phyloP scores from a whole-genome alignment of 2,797 vertebrate genomes.

The Eremophila alpestris region DNA sequence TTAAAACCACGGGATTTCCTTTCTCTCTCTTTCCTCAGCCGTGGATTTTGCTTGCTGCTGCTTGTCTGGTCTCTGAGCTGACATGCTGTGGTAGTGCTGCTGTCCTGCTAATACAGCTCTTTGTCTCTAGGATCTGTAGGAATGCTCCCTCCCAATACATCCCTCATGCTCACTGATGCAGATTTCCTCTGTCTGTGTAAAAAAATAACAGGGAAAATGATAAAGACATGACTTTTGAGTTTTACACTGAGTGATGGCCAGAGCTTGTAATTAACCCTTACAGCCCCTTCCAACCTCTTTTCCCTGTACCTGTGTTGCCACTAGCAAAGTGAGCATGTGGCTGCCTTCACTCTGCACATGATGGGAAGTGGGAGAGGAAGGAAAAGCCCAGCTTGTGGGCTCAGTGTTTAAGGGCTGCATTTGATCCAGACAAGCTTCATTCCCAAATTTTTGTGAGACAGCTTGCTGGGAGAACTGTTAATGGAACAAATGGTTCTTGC shows the following conservation, averaged over 20 bases:
- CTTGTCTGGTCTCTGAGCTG: not conserved
- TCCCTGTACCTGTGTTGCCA: not conserved
- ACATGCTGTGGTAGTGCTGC: not conserved
- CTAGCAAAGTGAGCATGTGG: not conserved
- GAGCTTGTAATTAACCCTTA: not conserved
- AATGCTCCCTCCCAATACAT: not conserved
- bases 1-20: not conserved
- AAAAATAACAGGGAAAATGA: not conserved
- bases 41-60: constrained; percentile 19
- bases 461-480: not conserved
- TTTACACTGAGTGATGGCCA: not conserved
- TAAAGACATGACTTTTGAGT: constrained; percentile 19
- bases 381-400: not conserved
- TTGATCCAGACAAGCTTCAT: not conserved
- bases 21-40: not conserved
- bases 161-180: not conserved
- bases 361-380: not conserved
- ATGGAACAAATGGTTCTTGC: not conserved
- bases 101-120: not conserved
- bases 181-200: not conserved
- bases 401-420: accelerated
- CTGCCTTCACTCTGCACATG: not conserved
- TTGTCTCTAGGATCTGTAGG: not conserved
- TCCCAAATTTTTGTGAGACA: not conserved
- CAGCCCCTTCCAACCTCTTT: not conserved